A percentile compares a stretch with the other conserved stretches of the same genome.
Evolutionary conservation across 2,797 vertebrate genomes (phyloP).

Genomic region (Odontamblyopus lacepedii): DNA sequence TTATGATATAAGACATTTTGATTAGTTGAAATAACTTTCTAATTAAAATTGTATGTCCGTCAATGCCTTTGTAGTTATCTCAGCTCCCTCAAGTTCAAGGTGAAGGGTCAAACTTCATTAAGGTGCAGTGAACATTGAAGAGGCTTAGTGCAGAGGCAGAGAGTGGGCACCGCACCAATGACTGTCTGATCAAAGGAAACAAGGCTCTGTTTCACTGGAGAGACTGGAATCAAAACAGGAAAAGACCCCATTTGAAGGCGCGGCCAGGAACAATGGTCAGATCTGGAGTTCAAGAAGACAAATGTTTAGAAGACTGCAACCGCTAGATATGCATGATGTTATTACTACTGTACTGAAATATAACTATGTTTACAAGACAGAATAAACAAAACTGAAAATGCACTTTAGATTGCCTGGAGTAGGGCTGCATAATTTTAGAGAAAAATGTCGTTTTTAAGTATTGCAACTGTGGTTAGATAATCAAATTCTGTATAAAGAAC

Average conservation of each 20-base stretch:
- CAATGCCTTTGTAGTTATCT: slow-evolving; percentile 32
- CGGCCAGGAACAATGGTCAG: slow-evolving; percentile 46
- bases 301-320: slow-evolving; percentile 5
- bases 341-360: background rate
- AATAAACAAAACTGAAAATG: background rate
- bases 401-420: too few relatives aligned
- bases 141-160: slow-evolving; percentile 19
- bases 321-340: background rate
- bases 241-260: slow-evolving; percentile 51
- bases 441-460: too few relatives aligned
- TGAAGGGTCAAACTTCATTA: slow-evolving; percentile 55
- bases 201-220: slow-evolving; percentile 34
- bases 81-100: slow-evolving; percentile 37
- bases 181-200: slow-evolving; percentile 48
- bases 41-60: slow-evolving; percentile 6
- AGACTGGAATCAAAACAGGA: slow-evolving; percentile 49
- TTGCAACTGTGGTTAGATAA: too few relatives aligned
- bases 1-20: background rate
- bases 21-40: slow-evolving; percentile 17
- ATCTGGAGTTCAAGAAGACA: slow-evolving; percentile 17
- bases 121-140: slow-evolving; percentile 17
- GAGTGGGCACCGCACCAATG: slow-evolving; percentile 29
- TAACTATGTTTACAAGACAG: background rate
- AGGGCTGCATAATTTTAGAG: too few relatives aligned
- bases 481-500: too few relatives aligned